Conservation (phyloP, 1,140 invertebrate genomes). For the Trypoxylus dichotomus region DNA sequence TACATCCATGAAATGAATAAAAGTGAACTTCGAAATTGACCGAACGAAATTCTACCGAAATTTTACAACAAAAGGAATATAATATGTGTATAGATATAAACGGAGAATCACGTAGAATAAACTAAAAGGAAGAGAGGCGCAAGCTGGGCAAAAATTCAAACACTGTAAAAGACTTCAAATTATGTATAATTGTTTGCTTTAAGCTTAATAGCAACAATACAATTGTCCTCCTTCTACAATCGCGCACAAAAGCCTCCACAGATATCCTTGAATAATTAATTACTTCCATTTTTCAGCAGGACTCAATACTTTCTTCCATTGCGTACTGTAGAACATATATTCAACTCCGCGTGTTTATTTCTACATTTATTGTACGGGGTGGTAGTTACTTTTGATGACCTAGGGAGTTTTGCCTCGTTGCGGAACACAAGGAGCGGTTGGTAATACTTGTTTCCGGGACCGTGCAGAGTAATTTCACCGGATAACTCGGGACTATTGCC, state of each 20-base stretch:
- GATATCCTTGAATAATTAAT: conserved; percentile 47
- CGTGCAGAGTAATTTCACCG: conserved; percentile 42
- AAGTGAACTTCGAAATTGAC: conserved; percentile 4
- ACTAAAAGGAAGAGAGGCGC: conserved; percentile 7
- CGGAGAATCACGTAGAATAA: conserved; percentile 15
- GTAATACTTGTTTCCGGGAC: conserved; percentile 44
- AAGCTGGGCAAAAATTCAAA: conserved; percentile 24
- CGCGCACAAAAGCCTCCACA: conserved; percentile 37
- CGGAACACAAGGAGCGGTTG: conserved; percentile 38
- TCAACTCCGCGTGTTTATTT: conserved; percentile 40
- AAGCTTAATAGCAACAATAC: conserved; percentile 42
- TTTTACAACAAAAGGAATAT: conserved; percentile 16
- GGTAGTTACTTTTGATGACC: conserved; percentile 40
- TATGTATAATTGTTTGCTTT: conserved; percentile 45
- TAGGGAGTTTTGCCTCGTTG: conserved; percentile 31
- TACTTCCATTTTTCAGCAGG: conserved; percentile 42
- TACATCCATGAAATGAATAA: not conserved
- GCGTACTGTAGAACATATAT: conserved; percentile 37
- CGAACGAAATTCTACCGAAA: not conserved
- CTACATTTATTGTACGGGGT: conserved; percentile 41
- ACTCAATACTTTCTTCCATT: conserved; percentile 43
- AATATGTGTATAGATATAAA: not conserved
- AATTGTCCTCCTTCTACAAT: conserved; percentile 42
- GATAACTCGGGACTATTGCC: conserved; percentile 45
- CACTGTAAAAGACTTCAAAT: conserved; percentile 43